Evolutionary conservation across 2,797 vertebrate genomes (phyloP), one percentile per base, ranked within the genome.

Genomic region (Fringilla coelebs): DNA sequence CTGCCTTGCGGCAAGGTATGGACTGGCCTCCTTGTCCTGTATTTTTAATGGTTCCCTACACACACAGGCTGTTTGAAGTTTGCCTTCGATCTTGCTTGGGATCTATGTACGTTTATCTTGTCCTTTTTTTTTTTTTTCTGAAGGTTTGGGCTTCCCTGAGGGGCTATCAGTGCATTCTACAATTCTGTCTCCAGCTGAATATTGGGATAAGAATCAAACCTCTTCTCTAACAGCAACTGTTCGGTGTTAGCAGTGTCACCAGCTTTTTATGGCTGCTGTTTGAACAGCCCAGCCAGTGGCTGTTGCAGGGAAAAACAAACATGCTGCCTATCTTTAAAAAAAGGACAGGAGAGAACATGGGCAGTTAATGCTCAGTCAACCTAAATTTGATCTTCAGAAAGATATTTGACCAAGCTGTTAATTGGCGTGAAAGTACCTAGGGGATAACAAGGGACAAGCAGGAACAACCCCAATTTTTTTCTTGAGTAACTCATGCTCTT

Each of bases 231-330:
- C 84, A 93, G 72, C 57, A 79, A 89, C 86, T 80, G 84, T 31
- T 94, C 25, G 1, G 57, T 93, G 89, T 87, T 91, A 95, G 90
- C 89, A 75, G 65, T 73, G 68, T 93, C 81, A 87, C 92, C 72
- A 43, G 52, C 32, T 90, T 95, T 94, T 95, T 92, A 92, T 89
- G 87, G 81, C 93, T 96, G 62, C 84, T 96, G 93, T 96, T 96
- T 96, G 94, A 95, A 95, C 95, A 95, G 81, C 40, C 85, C 90
- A 95, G 54, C 90, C 84, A 79, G 84, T 87, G 88, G 45, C 94
- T 90, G 85, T 94, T 86, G 48, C 86, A 96, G 67, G 91, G 94
- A 96, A 96, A 95, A 96, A 94, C 93, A 96, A 96, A 96, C 92
- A 96, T 14, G n/a, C 85, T 94, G 71, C 83, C 80, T 87, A 79